Conservation (phyloP, 2,113 vertebrate species). For the Lutjanus erythropterus region DNA sequence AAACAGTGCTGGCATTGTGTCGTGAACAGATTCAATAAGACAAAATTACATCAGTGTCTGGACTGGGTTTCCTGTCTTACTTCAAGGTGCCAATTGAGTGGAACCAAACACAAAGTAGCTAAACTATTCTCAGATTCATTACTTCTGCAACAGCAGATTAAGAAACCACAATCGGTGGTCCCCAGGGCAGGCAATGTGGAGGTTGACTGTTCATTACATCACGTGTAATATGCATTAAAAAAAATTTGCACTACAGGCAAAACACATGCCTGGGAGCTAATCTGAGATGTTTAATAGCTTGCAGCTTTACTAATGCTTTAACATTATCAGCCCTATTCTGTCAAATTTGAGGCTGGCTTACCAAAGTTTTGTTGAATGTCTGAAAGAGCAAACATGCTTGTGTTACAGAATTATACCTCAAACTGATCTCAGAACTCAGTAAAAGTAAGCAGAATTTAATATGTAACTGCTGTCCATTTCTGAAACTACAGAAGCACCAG, state of each 20-base stretch:
- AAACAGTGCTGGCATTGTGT: slow-evolving; percentile 74
- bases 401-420: neutral
- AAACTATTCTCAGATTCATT: slow-evolving; percentile 54
- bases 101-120: slow-evolving; percentile 51
- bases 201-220: slow-evolving; percentile 58
- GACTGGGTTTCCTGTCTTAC: slow-evolving; percentile 60
- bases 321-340: neutral
- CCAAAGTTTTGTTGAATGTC: neutral
- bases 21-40: slow-evolving; percentile 61
- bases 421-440: neutral
- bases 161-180: slow-evolving; percentile 21
- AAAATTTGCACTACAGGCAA: slow-evolving; percentile 9
- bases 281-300: slow-evolving; percentile 21
- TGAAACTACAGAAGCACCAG: neutral
- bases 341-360: neutral
- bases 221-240: slow-evolving; percentile 28
- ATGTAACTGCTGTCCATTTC: too few relatives aligned
- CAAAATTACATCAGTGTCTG: slow-evolving; percentile 75
- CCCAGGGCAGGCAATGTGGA: neutral
- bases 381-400: neutral
- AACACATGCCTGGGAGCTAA: slow-evolving; percentile 24
- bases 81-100: slow-evolving; percentile 41
- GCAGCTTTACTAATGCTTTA: slow-evolving; percentile 3
- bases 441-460: neutral
- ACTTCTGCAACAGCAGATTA: slow-evolving; percentile 37